Base-by-base conservation (phyloP, 2,888 invertebrate genomes). In the Cephus rjabovi region DNA sequence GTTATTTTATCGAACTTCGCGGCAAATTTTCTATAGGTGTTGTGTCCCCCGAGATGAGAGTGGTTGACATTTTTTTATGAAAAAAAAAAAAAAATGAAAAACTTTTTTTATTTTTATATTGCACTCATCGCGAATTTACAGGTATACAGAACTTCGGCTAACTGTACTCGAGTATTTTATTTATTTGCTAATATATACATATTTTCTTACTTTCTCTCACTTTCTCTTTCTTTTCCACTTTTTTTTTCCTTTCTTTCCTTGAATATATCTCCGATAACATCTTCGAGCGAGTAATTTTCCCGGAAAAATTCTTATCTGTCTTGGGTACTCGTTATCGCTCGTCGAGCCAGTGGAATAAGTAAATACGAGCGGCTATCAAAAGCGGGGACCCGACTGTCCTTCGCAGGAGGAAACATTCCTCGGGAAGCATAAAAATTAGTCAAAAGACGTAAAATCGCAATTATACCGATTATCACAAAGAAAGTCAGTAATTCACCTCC, bases 261-360 rank as follows among this genome's bases (percentile, higher is more conserved):
- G 71, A 69, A 77, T 37, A 31, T 34, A 34, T 70, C 40, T 34
- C 40, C 40, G 71, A 68, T 77, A 74, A 79, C 77, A 37, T 77
- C 74, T n/a, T 4, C 35, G 34, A 34, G 3, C 80, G 73, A 76
- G 68, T 40, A 56, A 73, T 80, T 81, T 83, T 83, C 80, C 74
- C 69, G 73, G 82, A 84, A 85, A 80, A 80, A 80, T 82, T 79
- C 71, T 71, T 71, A 71, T 71, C 71, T 71, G 56, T 15, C 71
- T 34, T 71, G 79, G 77, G 35, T 73, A 31, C 11, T 71, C 71
- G 31, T 71, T 74, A 74, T 74, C 74, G 33, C 34, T 35, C 23
- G 56, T 30, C 75, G 56, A 68, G 68, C 75, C 68, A 74, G 74
- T 77, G 79, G 70, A 77, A 77, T 74, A 73, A 79, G 76, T 79